Base-by-base conservation (phyloP, 2,113 vertebrate genomes). In the Acrocephalus kingi region DNA sequence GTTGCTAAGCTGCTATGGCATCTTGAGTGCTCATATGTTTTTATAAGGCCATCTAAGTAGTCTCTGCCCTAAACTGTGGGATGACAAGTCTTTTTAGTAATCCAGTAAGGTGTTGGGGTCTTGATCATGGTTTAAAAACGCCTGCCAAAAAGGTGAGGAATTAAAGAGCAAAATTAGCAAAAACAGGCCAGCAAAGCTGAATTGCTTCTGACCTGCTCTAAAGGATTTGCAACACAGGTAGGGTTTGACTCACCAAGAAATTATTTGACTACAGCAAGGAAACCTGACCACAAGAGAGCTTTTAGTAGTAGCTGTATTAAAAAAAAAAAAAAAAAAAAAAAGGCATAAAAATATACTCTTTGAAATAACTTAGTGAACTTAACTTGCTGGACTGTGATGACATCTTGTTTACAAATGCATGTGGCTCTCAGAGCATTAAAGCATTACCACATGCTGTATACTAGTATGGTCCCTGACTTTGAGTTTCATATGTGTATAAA, bases 401-500 rank as follows among this genome's bases (percentile, higher is more conserved):
- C 23, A 3, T 62, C 27, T 61, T 69, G 9, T 64, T 90, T 90
- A 89, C 46, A 84, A 37, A 56, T 41, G 13, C 0, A 0, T n/a
- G 16, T 73, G 20, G 13, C 37, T 76, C 28, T 79, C 4, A 25
- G 12, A 69, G 12, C 18, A 41, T 55, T 69, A 23, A 76, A 76
- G 55, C 49, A 18, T 25, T 62, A 30, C 15, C 37, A 13, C 4
- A 15, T 84, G 5, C 5, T n/a, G 15, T 51, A 2, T 22, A 9
- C 6, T 41, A 10, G 21, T 22, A 6, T 48, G 16, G 8, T 23
- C 14, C 43, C 39, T 81, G 59, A 41, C 61, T 87, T 82, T 1
- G 0, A 1, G 1, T 82, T 87, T 87, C 1, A 0, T 68, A 19
- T 15, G 3, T 28, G 2, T 80, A 3, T 84, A 43, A 66, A 73